Conservation (phyloP, 2,888 invertebrate genomes). For the Xestia rhomboidea region DNA sequence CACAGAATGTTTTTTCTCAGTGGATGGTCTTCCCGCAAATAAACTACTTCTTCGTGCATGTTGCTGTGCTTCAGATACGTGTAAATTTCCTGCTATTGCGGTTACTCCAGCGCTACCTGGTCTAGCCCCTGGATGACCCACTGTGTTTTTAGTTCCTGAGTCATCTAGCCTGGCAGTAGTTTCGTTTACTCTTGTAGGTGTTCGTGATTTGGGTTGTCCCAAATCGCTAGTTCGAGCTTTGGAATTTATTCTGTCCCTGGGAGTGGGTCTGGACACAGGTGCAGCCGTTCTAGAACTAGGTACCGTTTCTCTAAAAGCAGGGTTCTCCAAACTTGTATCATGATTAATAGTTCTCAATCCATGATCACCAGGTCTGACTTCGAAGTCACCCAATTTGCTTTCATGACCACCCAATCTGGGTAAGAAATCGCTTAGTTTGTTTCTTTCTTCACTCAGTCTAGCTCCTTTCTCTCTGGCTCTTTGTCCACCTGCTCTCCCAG, state of each 20-base stretch:
- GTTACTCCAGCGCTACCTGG: slow-evolving; percentile 3
- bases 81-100: slow-evolving; percentile 4
- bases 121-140: background rate
- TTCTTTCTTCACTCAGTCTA: slow-evolving; percentile 15
- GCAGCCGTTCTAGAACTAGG: background rate
- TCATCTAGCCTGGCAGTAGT: background rate
- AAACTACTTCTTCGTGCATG: slow-evolving; percentile 23
- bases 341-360: background rate
- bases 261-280: slow-evolving; percentile 2
- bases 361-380: slow-evolving; percentile 20
- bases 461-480: background rate
- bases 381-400: slow-evolving; percentile 19
- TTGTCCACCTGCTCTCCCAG: background rate
- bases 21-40: slow-evolving; percentile 16
- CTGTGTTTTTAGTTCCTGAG: slow-evolving; percentile 4
- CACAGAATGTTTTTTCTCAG: slow-evolving; percentile 35
- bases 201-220: slow-evolving; percentile 12
- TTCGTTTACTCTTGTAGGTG: slow-evolving; percentile 18
- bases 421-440: slow-evolving; percentile 14
- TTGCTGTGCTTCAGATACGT: slow-evolving; percentile 34
- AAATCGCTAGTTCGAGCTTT: slow-evolving; percentile 4
- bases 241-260: slow-evolving; percentile 8
- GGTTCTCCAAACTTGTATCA: background rate
- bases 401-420: slow-evolving; percentile 4
- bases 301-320: background rate